Evolutionary conservation across 2,113 vertebrate genomes (phyloP).

Genomic region (Nycticebus coucang): DNA sequence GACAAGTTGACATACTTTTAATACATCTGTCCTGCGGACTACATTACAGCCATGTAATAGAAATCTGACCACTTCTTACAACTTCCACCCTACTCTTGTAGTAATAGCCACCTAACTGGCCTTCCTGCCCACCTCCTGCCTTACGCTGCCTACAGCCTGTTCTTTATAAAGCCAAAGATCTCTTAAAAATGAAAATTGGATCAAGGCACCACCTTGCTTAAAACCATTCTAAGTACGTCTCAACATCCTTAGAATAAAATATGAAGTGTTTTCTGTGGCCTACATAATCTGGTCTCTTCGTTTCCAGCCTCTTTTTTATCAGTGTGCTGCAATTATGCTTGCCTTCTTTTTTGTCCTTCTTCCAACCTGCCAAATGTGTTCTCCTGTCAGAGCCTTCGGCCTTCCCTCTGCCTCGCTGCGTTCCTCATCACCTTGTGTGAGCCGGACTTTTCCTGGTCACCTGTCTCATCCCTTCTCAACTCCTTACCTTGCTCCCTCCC

Average conservation of each 20-base stretch:
- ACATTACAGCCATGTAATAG: not conserved
- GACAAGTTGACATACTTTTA: not conserved
- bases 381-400: not conserved
- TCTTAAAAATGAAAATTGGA: not conserved
- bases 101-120: not conserved
- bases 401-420: not conserved
- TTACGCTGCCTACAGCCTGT: not conserved
- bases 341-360: not conserved
- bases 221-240: not conserved
- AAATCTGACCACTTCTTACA: not conserved
- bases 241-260: not conserved
- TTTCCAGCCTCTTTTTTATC: not conserved
- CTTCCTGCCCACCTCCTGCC: not conserved
- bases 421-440: not conserved
- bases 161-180: not conserved
- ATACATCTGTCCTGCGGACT: not conserved
- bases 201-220: not conserved
- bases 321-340: not conserved
- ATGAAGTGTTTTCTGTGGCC: not conserved
- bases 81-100: accelerated
- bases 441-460: not conserved
- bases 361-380: accelerated
- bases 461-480: not conserved
- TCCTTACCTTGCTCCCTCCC: not conserved
- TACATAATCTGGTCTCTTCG: not conserved